Conservation (phyloP, 2,797 vertebrate genomes). For the Zonotrichia albicollis region DNA sequence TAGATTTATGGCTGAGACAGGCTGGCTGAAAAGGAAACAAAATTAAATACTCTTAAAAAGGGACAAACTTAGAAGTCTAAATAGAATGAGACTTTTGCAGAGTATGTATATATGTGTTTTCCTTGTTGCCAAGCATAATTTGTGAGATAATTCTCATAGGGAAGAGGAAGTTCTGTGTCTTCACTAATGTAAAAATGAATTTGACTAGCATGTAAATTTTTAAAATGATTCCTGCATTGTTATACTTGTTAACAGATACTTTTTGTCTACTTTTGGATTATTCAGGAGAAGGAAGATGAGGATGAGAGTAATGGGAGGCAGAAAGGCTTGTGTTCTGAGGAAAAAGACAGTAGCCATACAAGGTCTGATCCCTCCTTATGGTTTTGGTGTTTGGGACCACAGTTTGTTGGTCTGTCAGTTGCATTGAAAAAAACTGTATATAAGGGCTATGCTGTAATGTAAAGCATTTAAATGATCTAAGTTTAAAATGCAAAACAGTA, state of each 20-base stretch:
- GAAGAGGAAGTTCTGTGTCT: slow-evolving; percentile 35
- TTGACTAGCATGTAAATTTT: slow-evolving; percentile 47
- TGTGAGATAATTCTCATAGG: background rate
- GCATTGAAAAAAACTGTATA: background rate
- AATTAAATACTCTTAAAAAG: background rate
- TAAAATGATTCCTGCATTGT: background rate
- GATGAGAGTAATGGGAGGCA: background rate
- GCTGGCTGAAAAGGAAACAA: background rate
- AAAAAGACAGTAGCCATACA: background rate
- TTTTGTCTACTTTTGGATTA: background rate
- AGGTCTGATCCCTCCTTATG: background rate
- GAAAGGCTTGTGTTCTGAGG: background rate
- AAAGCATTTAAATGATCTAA: background rate
- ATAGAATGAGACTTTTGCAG: background rate
- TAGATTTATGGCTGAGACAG: slow-evolving; percentile 1
- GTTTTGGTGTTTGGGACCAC: background rate
- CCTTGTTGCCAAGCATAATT: background rate
- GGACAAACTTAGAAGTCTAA: background rate
- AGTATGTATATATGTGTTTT: background rate
- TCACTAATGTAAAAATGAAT: slow-evolving; percentile 19
- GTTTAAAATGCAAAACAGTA: background rate
- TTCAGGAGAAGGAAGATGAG: background rate
- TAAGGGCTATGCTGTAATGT: background rate
- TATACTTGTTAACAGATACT: background rate
- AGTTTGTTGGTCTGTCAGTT: background rate